Base-by-base conservation (phyloP, 1,140 invertebrate species). In the Zaprionus lachaisei region DNA sequence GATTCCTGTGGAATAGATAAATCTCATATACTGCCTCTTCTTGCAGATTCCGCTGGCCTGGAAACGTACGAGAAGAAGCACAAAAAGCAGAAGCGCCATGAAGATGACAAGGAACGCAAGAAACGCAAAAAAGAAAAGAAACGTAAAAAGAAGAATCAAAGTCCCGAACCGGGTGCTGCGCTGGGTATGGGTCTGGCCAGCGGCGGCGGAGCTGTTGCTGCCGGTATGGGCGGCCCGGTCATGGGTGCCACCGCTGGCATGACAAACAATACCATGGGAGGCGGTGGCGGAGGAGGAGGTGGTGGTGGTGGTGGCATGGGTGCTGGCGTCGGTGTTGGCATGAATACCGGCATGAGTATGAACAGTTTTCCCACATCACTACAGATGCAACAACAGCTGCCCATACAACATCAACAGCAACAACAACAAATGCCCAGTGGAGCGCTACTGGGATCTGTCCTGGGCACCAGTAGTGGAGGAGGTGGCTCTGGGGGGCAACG, bases 81-180 rank as follows among this genome's bases (percentile, higher is more conserved):
- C 92, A 99, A 99, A 94, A 99, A 98, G 91, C 97, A 98, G 87
- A 98, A 98, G 91, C 94, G 97, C 22, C 97, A 98, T 81, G 97
- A 99, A 81, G 98, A 99, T 70, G 98, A 98, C 79, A 98, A 99
- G 82, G 97, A 99, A 90, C 94, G 97, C 37, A 98, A 98, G 93
- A 98, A 98, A 85, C 95, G 97, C 82, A 98, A 98, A 95, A 99
- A 99, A 94, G 97, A 99, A 86, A 98, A 99, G 93, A 98, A 98
- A 86, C 95, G 97, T 69, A 98, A 98, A 95, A 98, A 98, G 93
- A 97, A 98, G 86, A 97, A 97, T 86, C 97, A 98, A 90, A 98
- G 97, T 91, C 97, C 97, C 0, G 97, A 98, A 91, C 97, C 98
- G 82, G 95, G 96, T 1, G 72, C 84, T 0, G 80, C 79, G 5